These are phyloP conservation scores for Caenorhabditis drosophilae DNA, from an alignment of 2,888 invertebrate species.

Conservation along the genomic window DNA sequence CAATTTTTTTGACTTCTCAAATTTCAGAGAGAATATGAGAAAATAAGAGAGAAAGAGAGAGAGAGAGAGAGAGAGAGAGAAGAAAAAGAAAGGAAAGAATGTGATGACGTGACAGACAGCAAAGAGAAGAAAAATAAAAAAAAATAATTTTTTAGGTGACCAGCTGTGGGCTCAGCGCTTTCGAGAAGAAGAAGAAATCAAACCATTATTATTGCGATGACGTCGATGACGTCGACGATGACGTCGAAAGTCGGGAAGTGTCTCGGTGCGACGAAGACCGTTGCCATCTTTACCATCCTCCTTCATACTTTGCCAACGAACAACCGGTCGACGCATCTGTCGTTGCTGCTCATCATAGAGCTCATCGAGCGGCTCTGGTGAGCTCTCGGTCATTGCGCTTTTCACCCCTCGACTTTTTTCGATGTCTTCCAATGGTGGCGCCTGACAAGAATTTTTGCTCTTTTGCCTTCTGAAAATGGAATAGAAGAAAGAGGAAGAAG, in stretches of 20 bases:
- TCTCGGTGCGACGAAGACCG: conserved; percentile 40
- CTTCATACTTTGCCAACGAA: conserved; percentile 46
- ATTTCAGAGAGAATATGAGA: conserved; percentile 1
- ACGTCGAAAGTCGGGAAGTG: conserved; percentile 35
- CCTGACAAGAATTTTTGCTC: no score
- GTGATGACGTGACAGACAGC: conserved; percentile 13
- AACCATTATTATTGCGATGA: not conserved
- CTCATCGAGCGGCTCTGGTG: conserved; percentile 52
- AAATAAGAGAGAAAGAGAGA: conserved; percentile 9
- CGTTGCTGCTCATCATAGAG: conserved; percentile 31
- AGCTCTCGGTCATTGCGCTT: conserved; percentile 51
- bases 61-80: conserved; percentile 9
- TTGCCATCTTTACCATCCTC: conserved; percentile 37
- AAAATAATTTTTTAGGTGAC: not conserved
- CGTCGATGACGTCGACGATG: not conserved
- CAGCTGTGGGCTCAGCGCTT: not conserved
- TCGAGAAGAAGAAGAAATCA: not conserved
- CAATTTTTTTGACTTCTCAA: not conserved
- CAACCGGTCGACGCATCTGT: conserved; percentile 37
- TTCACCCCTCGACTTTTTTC: no score
- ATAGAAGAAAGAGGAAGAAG: no score
- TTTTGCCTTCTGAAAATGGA: no score
- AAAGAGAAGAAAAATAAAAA: not conserved
- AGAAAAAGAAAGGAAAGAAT: conserved; percentile 15
- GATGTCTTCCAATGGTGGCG: no score